Conservation (phyloP, 2,888 invertebrate genomes). For the Agrochola litura region DNA sequence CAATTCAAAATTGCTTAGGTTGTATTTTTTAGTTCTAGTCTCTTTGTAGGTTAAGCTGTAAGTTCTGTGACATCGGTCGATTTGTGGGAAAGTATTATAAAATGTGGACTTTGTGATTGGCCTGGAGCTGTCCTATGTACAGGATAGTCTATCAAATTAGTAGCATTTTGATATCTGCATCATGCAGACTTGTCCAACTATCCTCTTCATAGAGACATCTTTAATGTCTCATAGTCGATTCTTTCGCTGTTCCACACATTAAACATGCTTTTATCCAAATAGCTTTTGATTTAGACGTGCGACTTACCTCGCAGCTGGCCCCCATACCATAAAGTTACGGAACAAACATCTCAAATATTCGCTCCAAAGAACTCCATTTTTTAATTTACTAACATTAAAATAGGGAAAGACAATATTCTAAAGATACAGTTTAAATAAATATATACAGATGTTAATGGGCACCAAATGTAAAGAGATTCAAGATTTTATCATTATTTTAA, state of each 20-base stretch:
- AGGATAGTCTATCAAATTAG: conserved; percentile 9
- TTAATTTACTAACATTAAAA: conserved; percentile 56
- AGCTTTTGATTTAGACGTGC: conserved; percentile 55
- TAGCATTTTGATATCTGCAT: conserved; percentile 19
- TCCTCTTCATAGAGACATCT: conserved; percentile 21
- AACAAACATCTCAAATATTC: conserved; percentile 60
- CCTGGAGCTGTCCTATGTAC: conserved; percentile 23
- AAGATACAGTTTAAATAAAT: conserved; percentile 40
- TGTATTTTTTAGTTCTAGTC: conserved; percentile 88
- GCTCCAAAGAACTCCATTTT: conserved; percentile 68
- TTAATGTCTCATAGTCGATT: conserved; percentile 31
- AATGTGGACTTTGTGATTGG: conserved; percentile 44
- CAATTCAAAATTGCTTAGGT: conserved; percentile 83
- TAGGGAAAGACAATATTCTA: conserved; percentile 55
- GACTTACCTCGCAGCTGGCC: conserved; percentile 56
- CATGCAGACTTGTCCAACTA: conserved; percentile 15
- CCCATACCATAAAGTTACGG: conserved; percentile 41
- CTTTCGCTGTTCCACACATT: conserved; percentile 48
- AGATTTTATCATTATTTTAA: conserved; percentile 48
- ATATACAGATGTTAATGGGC: conserved; percentile 38
- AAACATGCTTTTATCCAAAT: conserved; percentile 56
- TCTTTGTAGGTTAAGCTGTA: conserved; percentile 82
- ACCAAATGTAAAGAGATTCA: conserved; percentile 51
- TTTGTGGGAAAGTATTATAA: conserved; percentile 69
- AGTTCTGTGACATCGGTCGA: conserved; percentile 70